Evolutionary conservation across 2,888 invertebrate species (phyloP), one percentile per base, ranked within the genome.

Genomic region (Ashinkailepas kermadecensis): DNA sequence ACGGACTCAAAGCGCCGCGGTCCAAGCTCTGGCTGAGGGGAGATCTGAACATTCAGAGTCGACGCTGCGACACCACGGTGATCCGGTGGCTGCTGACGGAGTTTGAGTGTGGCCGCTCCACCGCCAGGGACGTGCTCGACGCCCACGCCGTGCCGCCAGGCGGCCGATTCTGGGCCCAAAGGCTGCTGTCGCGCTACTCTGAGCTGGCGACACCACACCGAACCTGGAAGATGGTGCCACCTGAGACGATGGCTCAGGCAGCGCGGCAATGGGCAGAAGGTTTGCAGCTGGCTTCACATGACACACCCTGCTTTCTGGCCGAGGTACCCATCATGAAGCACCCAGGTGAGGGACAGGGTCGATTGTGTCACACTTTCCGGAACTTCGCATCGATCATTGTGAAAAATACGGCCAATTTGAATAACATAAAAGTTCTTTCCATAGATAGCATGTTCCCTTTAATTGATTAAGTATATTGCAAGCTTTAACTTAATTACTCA

Each of bases 201-300:
- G 86, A 6, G 87, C 89, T 84, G 92, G 92, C 39, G 90, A 93
- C 85, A 89, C 89, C 10, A 8, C 57, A 56, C 92, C 91, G 89
- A 96, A 95, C 70, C 15, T 70, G 70, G 70, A 13, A 70, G 39
- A 7, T 70, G 70, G 12, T 6, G 18, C 54, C 25, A 15, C 70
- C 70, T 7, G 54, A 39, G 39, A 39, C 18, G 54, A 39, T 70
- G 39, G 39, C 8, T 39, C 12, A 15, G 39, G 70, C 13, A 6
- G 70, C 54, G 6, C 18, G n/a, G 54, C 39, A 18, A 7, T 70
- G 70, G 70, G 70, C 54, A 8, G 54, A 12, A 2, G 18, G 15
- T 25, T 25, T 67, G 23, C 12, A 67, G 18, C 15, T 18, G 54
- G 13, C 39, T 12, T n/a, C 54, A n/a, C 15, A 12, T 39, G 11